Evolutionary conservation across 2,113 vertebrate species (phyloP).

Genomic region (Perca schrenkii): DNA sequence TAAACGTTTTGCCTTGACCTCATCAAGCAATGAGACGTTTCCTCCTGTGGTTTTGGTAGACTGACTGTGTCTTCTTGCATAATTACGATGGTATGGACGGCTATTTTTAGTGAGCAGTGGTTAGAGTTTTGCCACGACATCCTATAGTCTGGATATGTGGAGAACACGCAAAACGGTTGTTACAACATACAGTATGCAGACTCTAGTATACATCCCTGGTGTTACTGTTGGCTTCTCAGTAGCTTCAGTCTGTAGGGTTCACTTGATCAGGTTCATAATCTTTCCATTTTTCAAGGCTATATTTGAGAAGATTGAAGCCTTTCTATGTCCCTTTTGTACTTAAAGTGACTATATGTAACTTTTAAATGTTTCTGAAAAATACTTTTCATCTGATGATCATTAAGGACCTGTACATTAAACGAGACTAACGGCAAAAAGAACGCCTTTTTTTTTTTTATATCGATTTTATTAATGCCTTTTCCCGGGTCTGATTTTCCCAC

Average conservation of each 20-base stretch:
- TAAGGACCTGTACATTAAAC: too few species aligned
- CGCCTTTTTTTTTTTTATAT: too few species aligned
- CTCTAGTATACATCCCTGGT: not conserved
- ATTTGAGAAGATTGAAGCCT: not conserved
- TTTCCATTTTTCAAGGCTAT: not conserved
- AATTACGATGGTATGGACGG: slow-evolving; percentile 50
- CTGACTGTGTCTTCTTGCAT: slow-evolving; percentile 31
- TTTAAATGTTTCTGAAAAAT: too few species aligned
- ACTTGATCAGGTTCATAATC: not conserved
- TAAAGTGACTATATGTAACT: too few species aligned
- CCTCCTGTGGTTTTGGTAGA: slow-evolving; percentile 28
- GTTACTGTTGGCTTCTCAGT: not conserved
- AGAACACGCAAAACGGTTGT: not conserved
- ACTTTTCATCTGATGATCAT: too few species aligned
- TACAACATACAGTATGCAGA: not conserved
- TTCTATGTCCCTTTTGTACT: not conserved
- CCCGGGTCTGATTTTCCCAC: too few species aligned
- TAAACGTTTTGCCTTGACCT: slow-evolving; percentile 8
- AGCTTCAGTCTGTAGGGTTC: not conserved
- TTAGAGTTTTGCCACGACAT: slow-evolving; percentile 26
- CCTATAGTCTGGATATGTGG: slow-evolving; percentile 2
- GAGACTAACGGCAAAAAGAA: too few species aligned
- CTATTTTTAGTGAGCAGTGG: slow-evolving; percentile 49
- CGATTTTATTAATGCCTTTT: too few species aligned
- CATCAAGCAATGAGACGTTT: slow-evolving; percentile 3